These are phyloP conservation scores for Drosophila quinaria DNA, from an alignment of 2,888 invertebrate genomes.

Conservation along the genomic window DNA sequence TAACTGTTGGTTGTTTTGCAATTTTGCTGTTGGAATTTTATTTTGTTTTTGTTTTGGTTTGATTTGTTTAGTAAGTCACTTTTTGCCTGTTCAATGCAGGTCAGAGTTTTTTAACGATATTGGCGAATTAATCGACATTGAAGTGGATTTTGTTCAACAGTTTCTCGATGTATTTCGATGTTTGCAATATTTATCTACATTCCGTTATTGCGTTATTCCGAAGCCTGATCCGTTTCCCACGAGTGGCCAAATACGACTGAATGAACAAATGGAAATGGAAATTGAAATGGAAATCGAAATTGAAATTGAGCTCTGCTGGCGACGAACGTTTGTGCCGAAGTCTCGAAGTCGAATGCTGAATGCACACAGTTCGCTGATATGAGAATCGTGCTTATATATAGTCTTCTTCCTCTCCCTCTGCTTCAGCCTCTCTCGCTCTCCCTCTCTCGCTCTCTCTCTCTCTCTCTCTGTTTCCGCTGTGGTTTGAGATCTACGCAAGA, in stretches of 20 bases:
- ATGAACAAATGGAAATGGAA: constrained; percentile 1
- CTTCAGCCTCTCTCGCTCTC: not conserved
- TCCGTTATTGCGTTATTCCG: too few species aligned
- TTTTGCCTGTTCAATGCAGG: constrained; percentile 84
- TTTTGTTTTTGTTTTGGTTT: constrained; percentile 11
- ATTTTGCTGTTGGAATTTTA: constrained; percentile 13
- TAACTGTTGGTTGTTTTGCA: constrained; percentile 15
- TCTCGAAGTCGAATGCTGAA: constrained; percentile 60
- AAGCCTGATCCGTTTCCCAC: constrained; percentile 46
- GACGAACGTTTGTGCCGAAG: constrained; percentile 42
- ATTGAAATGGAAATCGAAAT: constrained; percentile 14
- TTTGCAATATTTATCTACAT: constrained; percentile 24
- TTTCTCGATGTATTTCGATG: constrained; percentile 5
- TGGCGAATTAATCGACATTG: constrained; percentile 85
- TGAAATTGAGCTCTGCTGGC: constrained; percentile 43
- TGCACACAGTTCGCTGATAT: constrained; percentile 53
- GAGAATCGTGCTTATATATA: constrained; percentile 50
- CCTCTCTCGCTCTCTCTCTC: not conserved
- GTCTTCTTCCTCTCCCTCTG: constrained; percentile 7
- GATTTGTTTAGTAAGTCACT: constrained; percentile 32
- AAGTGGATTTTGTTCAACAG: constrained; percentile 66
- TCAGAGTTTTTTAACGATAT: constrained; percentile 81
- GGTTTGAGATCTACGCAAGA: constrained; percentile 47
- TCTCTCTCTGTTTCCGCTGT: constrained; percentile 6
- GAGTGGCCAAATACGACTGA: constrained; percentile 61